Evolutionary conservation across 2,113 vertebrate genomes (phyloP), one percentile per base, ranked within the genome.

Genomic region (Ovibos moschatus): DNA sequence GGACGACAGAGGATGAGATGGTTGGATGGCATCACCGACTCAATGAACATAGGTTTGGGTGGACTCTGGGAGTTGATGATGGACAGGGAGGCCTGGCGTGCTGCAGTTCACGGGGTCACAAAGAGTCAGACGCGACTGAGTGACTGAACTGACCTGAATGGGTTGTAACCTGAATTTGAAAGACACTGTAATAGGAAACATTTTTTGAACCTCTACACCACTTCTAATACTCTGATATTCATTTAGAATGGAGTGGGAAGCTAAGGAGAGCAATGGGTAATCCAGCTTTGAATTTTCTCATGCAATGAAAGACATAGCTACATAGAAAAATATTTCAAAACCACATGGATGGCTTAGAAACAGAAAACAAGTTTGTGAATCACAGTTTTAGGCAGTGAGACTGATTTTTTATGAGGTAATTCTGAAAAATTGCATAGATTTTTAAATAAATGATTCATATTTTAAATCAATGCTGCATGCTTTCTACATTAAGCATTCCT

Each of bases 321-420:
- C 57, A 95, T 33, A 87, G 62, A 5, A 51, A 47, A 60, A 64
- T 74, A 64, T 55, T 87, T 76, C 40, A 53, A 58, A 53, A 12
- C 40, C 14, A 21, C 43, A 28, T 45, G 11, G 12, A 71, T 57
- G 30, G 23, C 60, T 94, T 91, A 93, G 53, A 51, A 76, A 55
- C 47, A 96, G 47, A 95, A 95, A 87, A 50, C 47, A 97, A 47
- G 7, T 64, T 76, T 91, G 33, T 94, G 53, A 95, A 94, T 7
- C 60, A 50, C 2, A 6, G 23, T 95, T 96, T 89, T 36, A 27
- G 50, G 64, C 47, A 91, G n/a, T 71, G n/a, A 91, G 30, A 9
- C 10, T 91, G 13, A 94, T 58, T 78, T 97, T 71, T 94, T 84
- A 94, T 82, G 53, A 96, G 45, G 25, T 60, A 79, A 83, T 97